These are phyloP conservation scores for Hydrolagus affinis DNA, from an alignment of 2,113 vertebrate genomes.

Conservation along the genomic window DNA sequence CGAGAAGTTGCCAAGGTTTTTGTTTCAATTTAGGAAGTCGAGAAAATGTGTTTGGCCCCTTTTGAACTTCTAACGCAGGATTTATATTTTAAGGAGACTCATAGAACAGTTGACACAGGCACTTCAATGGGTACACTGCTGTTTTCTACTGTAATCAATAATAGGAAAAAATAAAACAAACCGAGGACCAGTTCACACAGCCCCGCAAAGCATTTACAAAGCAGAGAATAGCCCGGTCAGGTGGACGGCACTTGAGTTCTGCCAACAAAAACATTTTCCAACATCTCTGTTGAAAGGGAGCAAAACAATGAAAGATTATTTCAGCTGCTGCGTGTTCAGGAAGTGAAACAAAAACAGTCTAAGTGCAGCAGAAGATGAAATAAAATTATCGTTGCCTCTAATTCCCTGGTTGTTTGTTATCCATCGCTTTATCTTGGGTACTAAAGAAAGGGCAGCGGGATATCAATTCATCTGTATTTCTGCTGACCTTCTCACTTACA, in stretches of 20 bases:
- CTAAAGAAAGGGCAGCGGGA: background rate
- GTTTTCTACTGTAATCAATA: conserved; percentile 30
- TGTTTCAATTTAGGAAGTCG: background rate
- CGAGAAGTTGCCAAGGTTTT: background rate
- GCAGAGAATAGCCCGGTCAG: conserved; percentile 37
- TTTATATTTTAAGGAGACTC: background rate
- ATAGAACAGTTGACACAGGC: no score
- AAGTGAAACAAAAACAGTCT: conserved; percentile 47
- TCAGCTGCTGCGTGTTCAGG: conserved; percentile 48
- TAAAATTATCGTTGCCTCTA: background rate
- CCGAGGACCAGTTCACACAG: conserved; percentile 38
- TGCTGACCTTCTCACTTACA: background rate
- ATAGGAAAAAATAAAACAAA: conserved; percentile 49
- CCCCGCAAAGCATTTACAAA: conserved; percentile 40
- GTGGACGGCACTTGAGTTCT: conserved; percentile 38
- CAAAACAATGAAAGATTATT: conserved; percentile 54
- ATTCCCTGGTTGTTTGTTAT: background rate
- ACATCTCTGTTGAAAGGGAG: conserved; percentile 37
- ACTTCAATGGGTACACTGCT: conserved; percentile 2
- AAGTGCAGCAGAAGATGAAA: conserved; percentile 38
- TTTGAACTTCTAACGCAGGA: background rate
- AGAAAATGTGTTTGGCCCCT: conserved; percentile 27
- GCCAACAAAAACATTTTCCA: conserved; percentile 44
- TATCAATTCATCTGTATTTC: background rate
- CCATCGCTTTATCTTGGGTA: background rate